Conservation (phyloP, 2,888 invertebrate genomes). For the Macaria notata region DNA sequence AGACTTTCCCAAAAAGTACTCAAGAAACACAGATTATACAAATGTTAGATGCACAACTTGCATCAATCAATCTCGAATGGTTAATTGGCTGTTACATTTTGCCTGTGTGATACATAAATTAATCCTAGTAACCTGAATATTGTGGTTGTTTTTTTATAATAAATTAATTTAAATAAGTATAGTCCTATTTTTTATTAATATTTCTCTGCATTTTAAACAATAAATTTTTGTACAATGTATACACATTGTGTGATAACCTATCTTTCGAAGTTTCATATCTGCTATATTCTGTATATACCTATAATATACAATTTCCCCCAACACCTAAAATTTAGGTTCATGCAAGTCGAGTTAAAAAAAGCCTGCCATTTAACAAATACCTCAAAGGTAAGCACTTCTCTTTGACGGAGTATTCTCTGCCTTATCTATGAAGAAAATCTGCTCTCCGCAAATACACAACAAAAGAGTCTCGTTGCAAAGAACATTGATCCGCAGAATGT, state of each 20-base stretch:
- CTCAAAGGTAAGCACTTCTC: not conserved
- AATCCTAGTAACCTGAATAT: too few relatives aligned
- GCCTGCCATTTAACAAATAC: too few relatives aligned
- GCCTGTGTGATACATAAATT: too few relatives aligned
- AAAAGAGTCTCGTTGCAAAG: slow-evolving; percentile 32
- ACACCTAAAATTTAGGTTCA: too few relatives aligned
- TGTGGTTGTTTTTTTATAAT: too few relatives aligned
- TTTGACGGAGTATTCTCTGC: slow-evolving; percentile 7
- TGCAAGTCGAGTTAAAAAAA: too few relatives aligned
- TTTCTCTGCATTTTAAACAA: too few relatives aligned
- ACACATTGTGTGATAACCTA: too few relatives aligned
- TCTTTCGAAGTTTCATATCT: not conserved
- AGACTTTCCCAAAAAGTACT: slow-evolving; percentile 44
- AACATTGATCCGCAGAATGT: slow-evolving; percentile 33
- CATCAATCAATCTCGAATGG: not conserved
- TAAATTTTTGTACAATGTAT: too few relatives aligned
- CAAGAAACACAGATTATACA: slow-evolving; percentile 4
- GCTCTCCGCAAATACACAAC: slow-evolving; percentile 37
- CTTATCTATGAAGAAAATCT: slow-evolving; percentile 34
- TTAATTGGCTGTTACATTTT: too few relatives aligned
- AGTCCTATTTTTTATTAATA: too few relatives aligned
- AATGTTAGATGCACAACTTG: slow-evolving; percentile 7
- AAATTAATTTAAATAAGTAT: too few relatives aligned
- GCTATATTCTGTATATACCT: slow-evolving; percentile 29
- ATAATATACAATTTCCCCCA: slow-evolving; percentile 39